Base-by-base conservation (phyloP, 1,140 invertebrate species). In the Sminthurides bifidus region DNA sequence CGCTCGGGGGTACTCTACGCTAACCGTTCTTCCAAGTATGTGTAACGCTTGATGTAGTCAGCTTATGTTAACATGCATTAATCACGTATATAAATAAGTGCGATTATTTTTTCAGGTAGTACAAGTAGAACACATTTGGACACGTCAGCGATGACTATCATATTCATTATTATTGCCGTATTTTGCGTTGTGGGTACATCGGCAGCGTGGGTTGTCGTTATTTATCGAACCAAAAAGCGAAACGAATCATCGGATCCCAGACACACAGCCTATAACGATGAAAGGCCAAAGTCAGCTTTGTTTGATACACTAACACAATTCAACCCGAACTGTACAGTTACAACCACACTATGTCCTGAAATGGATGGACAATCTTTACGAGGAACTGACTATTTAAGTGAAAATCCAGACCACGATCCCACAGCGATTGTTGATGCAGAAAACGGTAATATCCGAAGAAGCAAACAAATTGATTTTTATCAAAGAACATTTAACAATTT, bases 181-280 rank as follows among this genome's bases (percentile, higher is more conserved):
- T 87, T 86, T 69, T 91, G 89, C 69, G 83, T 89, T 30, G 85
- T 94, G 17, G 79, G 81, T 3, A 92, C 88, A 3, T 93, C 89
- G 0, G 77, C 91, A 12, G 79, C 92, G 26, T 94, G 90, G 90
- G 87, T 92, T 12, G 80, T 89, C 5, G 84, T 93, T 54, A 92
- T 93, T 64, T 92, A 92, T 68, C 84, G 90, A 65, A 87, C 86
- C 1, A 72, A 83, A 48, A 80, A 80, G 68, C 75, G 78, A 15
- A 73, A 55, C 23, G 52, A 55, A 29, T 49, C 46, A 15, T 38
- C 26, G 31, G 30, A 45, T 19, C 21, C 48, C 19, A 40, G 56
- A 48, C 8, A 46, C 45, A 14, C 53, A 30, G 52, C 52, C 15
- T 60, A 54, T 27, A 54, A 60, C 37, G 38, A 57, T 19, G 54